Percentiles rank a stretch among this genome's conserved stretches.
These are phyloP conservation scores for Mactra quadrangularis DNA, from an alignment of 1,140 invertebrate genomes.

Conservation along the genomic window DNA sequence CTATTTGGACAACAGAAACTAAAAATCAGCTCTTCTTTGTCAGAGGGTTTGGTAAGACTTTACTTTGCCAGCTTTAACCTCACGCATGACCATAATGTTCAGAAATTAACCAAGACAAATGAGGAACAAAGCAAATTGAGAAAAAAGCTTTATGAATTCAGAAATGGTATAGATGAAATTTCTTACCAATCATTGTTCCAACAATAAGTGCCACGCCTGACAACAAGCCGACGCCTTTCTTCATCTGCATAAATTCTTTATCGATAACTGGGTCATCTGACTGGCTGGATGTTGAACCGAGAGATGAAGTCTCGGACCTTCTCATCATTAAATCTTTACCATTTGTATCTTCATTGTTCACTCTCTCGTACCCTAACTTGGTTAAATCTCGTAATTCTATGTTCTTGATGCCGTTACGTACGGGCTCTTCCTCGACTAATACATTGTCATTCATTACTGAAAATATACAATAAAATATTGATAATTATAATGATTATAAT, in stretches of 20 bases:
- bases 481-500: no score
- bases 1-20: no score
- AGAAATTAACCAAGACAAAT: no score
- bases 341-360: not conserved
- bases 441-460: constrained; percentile 48
- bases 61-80: no score
- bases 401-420: constrained; percentile 44
- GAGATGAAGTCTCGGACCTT: not conserved
- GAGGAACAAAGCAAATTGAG: no score
- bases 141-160: no score
- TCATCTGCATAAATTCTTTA: constrained; percentile 57
- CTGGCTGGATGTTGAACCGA: constrained; percentile 6
- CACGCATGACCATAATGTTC: no score
- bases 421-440: constrained; percentile 39
- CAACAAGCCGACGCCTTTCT: constrained; percentile 74
- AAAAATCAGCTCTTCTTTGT: no score
- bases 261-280: constrained; percentile 1
- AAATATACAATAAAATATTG: no score
- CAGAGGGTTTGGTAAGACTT: no score
- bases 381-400: constrained; percentile 20
- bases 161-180: no score
- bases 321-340: not conserved
- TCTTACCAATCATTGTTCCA: constrained; percentile 85
- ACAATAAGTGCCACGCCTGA: constrained; percentile 79
- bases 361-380: constrained; percentile 17